Evolutionary conservation across 1,140 invertebrate species (phyloP).

Genomic region (Dreissena polymorpha): DNA sequence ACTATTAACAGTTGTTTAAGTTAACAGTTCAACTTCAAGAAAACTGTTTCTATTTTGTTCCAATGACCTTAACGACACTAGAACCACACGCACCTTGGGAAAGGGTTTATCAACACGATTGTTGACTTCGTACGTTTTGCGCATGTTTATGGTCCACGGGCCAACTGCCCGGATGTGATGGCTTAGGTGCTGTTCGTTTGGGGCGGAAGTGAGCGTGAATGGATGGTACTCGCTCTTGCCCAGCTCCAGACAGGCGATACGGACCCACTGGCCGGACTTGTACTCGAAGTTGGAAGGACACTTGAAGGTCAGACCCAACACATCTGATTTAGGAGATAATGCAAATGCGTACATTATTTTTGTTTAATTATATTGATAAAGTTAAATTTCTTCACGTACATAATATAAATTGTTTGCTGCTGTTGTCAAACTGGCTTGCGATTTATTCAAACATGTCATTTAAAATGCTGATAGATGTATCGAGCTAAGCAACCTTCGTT

Average conservation of each 20-base stretch:
- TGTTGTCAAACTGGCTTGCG: not conserved
- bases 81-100: conserved; percentile 62
- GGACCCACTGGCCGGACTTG: no score
- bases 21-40: not conserved
- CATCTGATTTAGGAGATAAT: conserved; percentile 76
- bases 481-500: no score
- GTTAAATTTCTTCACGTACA: no score
- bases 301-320: conserved; percentile 82
- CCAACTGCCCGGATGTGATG: conserved; percentile 96
- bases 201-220: conserved; percentile 98
- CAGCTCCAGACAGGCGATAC: conserved; percentile 87
- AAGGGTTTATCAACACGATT: conserved; percentile 68
- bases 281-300: conserved; percentile 94
- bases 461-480: no score
- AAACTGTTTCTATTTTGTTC: not conserved
- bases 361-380: no score
- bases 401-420: not conserved
- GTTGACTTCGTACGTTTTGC: conserved; percentile 81
- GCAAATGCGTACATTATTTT: not conserved
- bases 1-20: not conserved
- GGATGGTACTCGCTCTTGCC: conserved; percentile 97
- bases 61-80: conserved; percentile 61
- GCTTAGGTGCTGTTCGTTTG: conserved; percentile 97
- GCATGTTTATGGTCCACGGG: conserved; percentile 88
- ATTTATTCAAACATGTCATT: no score